phyloP scores from a whole-genome alignment of 2,113 vertebrate genomes.

The Cephalopholis sonnerati region DNA sequence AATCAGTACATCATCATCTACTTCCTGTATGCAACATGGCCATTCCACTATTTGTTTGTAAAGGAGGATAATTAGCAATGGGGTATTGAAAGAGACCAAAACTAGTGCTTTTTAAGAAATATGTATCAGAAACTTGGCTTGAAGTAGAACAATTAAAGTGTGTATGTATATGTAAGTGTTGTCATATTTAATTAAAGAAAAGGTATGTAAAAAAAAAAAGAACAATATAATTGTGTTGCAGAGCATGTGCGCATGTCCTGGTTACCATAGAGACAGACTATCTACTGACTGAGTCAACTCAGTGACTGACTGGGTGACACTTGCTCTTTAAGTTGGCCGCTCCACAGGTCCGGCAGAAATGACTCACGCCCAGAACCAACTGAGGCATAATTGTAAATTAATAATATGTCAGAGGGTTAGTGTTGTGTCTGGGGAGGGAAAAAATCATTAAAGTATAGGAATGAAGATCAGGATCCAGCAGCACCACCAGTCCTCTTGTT shows the following conservation, averaged over 20 bases:
- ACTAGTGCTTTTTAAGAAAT: background rate
- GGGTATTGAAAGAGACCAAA: background rate
- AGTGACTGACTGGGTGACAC: constrained; percentile 75
- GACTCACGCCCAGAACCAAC: constrained; percentile 53
- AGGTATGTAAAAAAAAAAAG: constrained; percentile 36
- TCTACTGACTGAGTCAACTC: constrained; percentile 70
- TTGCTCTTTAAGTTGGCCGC: constrained; percentile 72
- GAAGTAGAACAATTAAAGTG: background rate
- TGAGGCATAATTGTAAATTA: constrained; percentile 50
- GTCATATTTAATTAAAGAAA: background rate
- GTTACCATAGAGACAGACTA: constrained; percentile 81
- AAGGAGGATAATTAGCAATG: background rate
- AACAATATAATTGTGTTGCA: constrained; percentile 55
- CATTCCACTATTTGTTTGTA: background rate
- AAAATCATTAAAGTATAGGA: constrained; percentile 2
- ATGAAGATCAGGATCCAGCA: constrained; percentile 16
- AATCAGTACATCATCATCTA: background rate
- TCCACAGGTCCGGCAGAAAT: constrained; percentile 62
- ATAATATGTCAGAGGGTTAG: constrained; percentile 40
- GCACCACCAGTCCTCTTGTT: background rate
- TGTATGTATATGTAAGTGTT: background rate
- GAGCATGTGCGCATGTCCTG: constrained; percentile 58
- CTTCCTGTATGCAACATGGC: background rate
- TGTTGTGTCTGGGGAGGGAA: background rate
- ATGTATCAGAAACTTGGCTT: background rate